Evolutionary conservation across 2,888 invertebrate species (phyloP).

Genomic region (Melanostoma mellinum): DNA sequence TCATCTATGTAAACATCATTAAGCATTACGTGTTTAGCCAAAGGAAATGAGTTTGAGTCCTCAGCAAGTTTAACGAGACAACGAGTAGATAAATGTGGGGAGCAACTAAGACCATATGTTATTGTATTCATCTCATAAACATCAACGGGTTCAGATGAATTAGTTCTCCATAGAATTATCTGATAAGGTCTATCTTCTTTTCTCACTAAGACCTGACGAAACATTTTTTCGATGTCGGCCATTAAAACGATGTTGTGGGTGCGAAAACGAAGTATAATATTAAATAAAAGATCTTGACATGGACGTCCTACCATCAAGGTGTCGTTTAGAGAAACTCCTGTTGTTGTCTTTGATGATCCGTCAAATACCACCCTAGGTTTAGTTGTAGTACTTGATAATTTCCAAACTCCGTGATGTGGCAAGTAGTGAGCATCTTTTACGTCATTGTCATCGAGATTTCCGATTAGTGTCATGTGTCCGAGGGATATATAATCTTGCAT

Average conservation of each 20-base stretch:
- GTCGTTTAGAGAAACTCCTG: background rate
- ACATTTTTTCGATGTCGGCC: slow-evolving; percentile 19
- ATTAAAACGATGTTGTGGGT: slow-evolving; percentile 21
- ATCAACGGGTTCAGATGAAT: background rate
- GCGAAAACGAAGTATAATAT: slow-evolving; percentile 21
- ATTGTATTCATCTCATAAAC: slow-evolving; percentile 17
- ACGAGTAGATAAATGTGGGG: slow-evolving; percentile 16
- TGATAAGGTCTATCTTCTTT: slow-evolving; percentile 8
- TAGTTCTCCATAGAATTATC: slow-evolving; percentile 8
- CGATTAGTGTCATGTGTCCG: slow-evolving; percentile 22
- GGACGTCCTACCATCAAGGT: slow-evolving; percentile 22
- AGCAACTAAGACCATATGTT: slow-evolving; percentile 26
- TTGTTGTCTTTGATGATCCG: slow-evolving; percentile 15
- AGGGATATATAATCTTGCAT: slow-evolving; percentile 16
- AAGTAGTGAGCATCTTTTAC: background rate
- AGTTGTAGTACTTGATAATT: slow-evolving; percentile 23
- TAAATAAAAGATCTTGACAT: slow-evolving; percentile 22
- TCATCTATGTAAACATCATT: slow-evolving; percentile 23
- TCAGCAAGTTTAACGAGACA: slow-evolving; percentile 16
- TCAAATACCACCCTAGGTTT: slow-evolving; percentile 23
- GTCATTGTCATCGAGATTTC: background rate
- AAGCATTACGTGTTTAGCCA: slow-evolving; percentile 6
- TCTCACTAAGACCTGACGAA: slow-evolving; percentile 16
- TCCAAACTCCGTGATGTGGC: slow-evolving; percentile 40
- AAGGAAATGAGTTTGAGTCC: background rate